Conservation (phyloP, 1,140 invertebrate species). For the Adoxophyes honmai region DNA sequence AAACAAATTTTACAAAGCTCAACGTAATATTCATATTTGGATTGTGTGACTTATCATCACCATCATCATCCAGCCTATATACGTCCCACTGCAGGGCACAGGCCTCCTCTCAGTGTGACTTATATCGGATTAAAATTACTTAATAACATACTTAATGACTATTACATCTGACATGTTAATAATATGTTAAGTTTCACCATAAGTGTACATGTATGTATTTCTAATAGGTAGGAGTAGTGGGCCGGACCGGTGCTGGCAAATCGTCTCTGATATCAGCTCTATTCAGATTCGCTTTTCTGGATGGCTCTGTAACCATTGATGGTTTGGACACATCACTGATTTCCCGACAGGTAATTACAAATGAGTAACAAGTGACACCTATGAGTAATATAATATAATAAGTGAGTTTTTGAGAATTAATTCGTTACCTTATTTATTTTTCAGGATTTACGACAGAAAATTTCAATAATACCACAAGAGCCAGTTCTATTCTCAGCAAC, state of each 20-base stretch:
- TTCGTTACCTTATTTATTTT: slow-evolving; percentile 24
- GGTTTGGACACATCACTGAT: slow-evolving; percentile 79
- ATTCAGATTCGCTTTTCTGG: slow-evolving; percentile 83
- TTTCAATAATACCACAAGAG: slow-evolving; percentile 90
- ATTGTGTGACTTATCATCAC: too few species aligned
- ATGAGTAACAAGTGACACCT: too few species aligned
- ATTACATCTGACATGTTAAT: too few species aligned
- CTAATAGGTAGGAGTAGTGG: slow-evolving; percentile 81
- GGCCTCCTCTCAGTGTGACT: too few species aligned
- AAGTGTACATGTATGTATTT: background rate
- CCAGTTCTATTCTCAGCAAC: slow-evolving; percentile 85
- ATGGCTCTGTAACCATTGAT: slow-evolving; percentile 82
- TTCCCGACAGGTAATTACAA: slow-evolving; percentile 60
- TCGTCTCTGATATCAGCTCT: slow-evolving; percentile 84
- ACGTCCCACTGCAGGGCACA: too few species aligned
- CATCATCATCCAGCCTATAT: too few species aligned
- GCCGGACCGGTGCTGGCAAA: slow-evolving; percentile 85
- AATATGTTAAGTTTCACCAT: too few species aligned
- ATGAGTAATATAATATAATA: too few species aligned
- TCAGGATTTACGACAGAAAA: slow-evolving; percentile 70
- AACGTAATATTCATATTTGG: too few species aligned
- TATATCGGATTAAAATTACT: too few species aligned
- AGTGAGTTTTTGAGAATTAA: slow-evolving; percentile 50
- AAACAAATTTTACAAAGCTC: slow-evolving; percentile 16
- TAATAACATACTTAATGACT: too few species aligned